Conservation (phyloP, 2,888 invertebrate genomes). For the Empis stercorea region DNA sequence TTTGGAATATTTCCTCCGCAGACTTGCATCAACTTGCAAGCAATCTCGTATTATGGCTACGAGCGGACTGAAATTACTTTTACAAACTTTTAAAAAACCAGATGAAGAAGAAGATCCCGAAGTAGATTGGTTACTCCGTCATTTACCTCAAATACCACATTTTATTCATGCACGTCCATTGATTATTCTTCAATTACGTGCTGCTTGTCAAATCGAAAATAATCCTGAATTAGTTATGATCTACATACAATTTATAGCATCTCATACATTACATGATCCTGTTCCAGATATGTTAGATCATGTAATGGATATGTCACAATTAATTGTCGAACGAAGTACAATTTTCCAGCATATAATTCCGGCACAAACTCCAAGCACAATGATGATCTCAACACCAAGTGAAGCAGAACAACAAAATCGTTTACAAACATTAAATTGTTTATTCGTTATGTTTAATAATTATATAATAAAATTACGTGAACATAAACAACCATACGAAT, state of each 20-base stretch:
- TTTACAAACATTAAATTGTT: conserved; percentile 52
- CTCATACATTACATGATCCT: conserved; percentile 53
- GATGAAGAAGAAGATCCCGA: conserved; percentile 31
- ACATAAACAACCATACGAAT: conserved; percentile 31
- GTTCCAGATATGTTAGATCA: conserved; percentile 55
- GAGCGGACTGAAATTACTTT: conserved; percentile 54
- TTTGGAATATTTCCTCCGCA: conserved; percentile 74
- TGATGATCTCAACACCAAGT: conserved; percentile 16
- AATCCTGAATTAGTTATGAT: conserved; percentile 59
- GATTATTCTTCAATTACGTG: conserved; percentile 57
- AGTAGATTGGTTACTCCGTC: conserved; percentile 44
- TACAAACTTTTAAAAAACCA: conserved; percentile 32
- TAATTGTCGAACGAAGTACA: conserved; percentile 81
- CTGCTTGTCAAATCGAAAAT: conserved; percentile 85
- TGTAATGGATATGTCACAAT: conserved; percentile 71
- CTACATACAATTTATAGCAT: conserved; percentile 74
- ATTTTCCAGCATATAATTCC: conserved; percentile 72
- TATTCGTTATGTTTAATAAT: conserved; percentile 58
- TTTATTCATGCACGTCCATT: conserved; percentile 59
- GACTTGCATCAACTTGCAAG: conserved; percentile 71
- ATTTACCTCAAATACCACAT: conserved; percentile 63
- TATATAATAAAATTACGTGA: conserved; percentile 55
- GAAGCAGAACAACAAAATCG: conserved; percentile 19
- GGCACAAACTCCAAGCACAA: conserved; percentile 34
- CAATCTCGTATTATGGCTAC: conserved; percentile 64